Percentiles rank a stretch among this genome's conserved stretches.
Conservation (phyloP, 1,140 invertebrate species). For the Pomacea maculata region DNA sequence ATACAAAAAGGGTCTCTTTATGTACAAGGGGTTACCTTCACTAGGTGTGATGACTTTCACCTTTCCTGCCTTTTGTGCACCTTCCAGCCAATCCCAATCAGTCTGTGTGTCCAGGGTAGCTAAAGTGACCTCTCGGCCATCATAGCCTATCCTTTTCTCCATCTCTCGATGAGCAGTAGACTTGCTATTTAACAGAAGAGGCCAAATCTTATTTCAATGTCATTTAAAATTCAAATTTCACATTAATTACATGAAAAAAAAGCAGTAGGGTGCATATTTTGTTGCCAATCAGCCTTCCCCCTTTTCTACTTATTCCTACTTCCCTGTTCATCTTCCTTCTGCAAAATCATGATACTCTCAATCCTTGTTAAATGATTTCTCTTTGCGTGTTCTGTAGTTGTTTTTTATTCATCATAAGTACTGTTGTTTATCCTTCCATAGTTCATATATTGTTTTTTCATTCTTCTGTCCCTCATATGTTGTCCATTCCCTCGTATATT, state of each 20-base stretch:
- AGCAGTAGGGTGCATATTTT: background rate
- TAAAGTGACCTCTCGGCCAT: constrained; percentile 46
- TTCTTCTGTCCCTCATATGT: too few relatives aligned
- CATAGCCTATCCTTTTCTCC: constrained; percentile 37
- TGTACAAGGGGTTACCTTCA: constrained; percentile 7
- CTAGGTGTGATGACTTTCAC: constrained; percentile 7
- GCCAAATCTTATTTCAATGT: background rate
- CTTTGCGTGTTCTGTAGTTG: too few relatives aligned
- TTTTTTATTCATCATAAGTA: too few relatives aligned
- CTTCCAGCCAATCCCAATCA: constrained; percentile 58
- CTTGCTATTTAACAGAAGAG: constrained; percentile 7
- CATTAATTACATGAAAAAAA: background rate
- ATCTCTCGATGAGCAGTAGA: constrained; percentile 1
- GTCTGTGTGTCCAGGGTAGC: constrained; percentile 57
- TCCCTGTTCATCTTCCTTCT: too few relatives aligned
- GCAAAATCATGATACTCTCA: background rate
- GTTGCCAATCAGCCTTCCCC: background rate
- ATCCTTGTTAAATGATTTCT: too few relatives aligned
- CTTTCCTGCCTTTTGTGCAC: constrained; percentile 23
- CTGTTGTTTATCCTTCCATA: too few relatives aligned
- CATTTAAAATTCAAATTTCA: background rate
- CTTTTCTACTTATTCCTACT: background rate
- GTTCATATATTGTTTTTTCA: too few relatives aligned
- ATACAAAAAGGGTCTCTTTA: too few relatives aligned
- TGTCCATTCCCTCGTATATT: too few relatives aligned